Percentiles rank a stretch among this genome's conserved stretches.
These are phyloP conservation scores for Huso huso DNA, from an alignment of 2,797 vertebrate species.

Conservation along the genomic window DNA sequence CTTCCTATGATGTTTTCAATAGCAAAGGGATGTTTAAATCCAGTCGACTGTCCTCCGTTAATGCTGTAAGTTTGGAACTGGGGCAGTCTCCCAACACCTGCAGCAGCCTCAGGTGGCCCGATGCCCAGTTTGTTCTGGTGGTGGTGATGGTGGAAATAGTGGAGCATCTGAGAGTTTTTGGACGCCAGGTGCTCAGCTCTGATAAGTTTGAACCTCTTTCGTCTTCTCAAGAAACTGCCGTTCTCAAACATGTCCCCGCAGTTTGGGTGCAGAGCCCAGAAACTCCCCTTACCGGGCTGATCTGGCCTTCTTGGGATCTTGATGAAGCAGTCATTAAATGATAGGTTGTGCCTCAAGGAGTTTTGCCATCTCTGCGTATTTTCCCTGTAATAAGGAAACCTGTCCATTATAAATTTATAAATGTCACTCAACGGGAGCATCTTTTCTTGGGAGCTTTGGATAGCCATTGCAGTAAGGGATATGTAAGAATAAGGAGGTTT, in stretches of 20 bases:
- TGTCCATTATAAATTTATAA: conserved; percentile 93
- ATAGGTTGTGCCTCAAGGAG: conserved; percentile 85
- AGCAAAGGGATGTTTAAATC: conserved; percentile 92
- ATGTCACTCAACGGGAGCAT: conserved; percentile 92
- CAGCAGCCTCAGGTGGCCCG: conserved; percentile 57
- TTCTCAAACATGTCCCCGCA: conserved; percentile 96
- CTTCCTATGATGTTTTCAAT: conserved; percentile 93
- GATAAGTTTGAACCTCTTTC: conserved; percentile 85
- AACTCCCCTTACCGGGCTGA: conserved; percentile 86
- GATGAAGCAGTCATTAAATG: conserved; percentile 92
- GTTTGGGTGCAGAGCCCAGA: conserved; percentile 89
- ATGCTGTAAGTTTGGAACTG: conserved; percentile 80
- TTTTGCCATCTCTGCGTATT: conserved; percentile 92
- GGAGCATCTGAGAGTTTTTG: conserved; percentile 76
- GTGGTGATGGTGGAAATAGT: conserved; percentile 78
- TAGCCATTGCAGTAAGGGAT: conserved; percentile 88
- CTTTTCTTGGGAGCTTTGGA: conserved; percentile 84
- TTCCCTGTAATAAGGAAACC: conserved; percentile 88
- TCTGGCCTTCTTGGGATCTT: conserved; percentile 86
- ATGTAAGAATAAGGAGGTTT: conserved; percentile 92
- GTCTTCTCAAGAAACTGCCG: conserved; percentile 81
- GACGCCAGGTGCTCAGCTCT: conserved; percentile 64
- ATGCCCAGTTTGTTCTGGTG: conserved; percentile 57
- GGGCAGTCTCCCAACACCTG: conserved; percentile 69
- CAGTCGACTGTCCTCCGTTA: conserved; percentile 62